Evolutionary conservation across 2,888 invertebrate species (phyloP), one percentile per base, ranked within the genome.

Genomic region (Torymus aiolomorphi): DNA sequence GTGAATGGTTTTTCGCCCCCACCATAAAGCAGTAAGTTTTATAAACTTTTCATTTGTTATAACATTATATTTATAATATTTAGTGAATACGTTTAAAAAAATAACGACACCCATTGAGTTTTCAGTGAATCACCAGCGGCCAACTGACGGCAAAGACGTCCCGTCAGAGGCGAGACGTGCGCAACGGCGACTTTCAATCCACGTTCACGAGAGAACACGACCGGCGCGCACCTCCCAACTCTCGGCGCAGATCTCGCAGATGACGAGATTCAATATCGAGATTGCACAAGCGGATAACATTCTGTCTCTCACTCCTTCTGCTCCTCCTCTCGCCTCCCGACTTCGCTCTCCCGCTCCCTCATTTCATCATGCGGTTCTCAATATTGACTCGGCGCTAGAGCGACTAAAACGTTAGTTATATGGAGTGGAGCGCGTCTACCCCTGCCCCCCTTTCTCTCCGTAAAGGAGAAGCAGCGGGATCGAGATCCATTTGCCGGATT

Each of bases 211-310:
- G 31, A 31, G 31, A 31, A 31, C 31, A 31, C 31, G 31, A 31
- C 31, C 31, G 31, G 69, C 51, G 42, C 20, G 63, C 67, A 42
- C 51, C 61, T 56, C 49, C 56, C 70, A 80, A 76, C 69, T 63
- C 63, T 66, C 13, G 57, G 54, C 72, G 57, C 76, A 76, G 72
- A 83, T 83, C 80, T 51, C 61, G 76, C 78, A 73, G 83, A 83
- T 83, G 80, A 81, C 80, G 78, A 81, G 83, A 84, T 86, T 84
- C 83, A 85, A 84, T 85, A 86, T 86, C 84, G 81, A 83, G 83
- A 84, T 83, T 83, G 83, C 83, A 84, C 82, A 83, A 84, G 84
- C 81, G 82, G 78, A 83, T 83, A 83, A 80, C 74, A 84, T 83
- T 81, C 81, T 78, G 78, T 56, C 65, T 54, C 8, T 56, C 20